phyloP scores from a whole-genome alignment of 1,140 invertebrate genomes.

The Octopus bimaculoides region DNA sequence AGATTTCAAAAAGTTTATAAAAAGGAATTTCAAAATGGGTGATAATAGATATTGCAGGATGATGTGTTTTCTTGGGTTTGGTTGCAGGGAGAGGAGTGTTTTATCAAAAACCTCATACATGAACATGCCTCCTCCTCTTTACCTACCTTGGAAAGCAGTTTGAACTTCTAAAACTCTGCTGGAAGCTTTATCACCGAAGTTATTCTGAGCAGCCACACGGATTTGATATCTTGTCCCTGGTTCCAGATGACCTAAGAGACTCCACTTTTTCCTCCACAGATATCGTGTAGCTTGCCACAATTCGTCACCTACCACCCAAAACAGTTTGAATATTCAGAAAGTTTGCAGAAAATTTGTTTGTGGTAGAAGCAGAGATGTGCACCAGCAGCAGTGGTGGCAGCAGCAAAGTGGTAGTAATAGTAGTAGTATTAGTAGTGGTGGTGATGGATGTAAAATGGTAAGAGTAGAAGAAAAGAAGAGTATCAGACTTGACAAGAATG shows the following conservation, averaged over 20 bases:
- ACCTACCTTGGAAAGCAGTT: background rate
- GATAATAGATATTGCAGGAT: too few relatives aligned
- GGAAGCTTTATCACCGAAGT: background rate
- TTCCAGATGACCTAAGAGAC: background rate
- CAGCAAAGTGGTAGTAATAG: background rate
- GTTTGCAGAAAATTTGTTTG: background rate
- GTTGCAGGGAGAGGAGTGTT: too few relatives aligned
- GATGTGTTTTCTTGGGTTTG: too few relatives aligned
- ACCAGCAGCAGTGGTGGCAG: background rate
- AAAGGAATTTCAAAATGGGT: too few relatives aligned
- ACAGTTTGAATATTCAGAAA: too few relatives aligned
- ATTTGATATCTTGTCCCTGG: background rate
- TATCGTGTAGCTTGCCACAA: background rate
- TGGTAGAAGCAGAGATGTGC: background rate
- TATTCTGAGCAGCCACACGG: constrained; percentile 3
- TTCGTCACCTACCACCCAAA: background rate
- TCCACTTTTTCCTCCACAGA: background rate
- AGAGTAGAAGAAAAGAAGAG: background rate
- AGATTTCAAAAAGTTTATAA: too few relatives aligned
- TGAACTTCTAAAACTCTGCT: background rate
- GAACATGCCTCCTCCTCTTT: background rate
- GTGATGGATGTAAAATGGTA: background rate
- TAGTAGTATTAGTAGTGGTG: background rate
- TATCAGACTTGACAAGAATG: background rate
- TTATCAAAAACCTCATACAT: too few relatives aligned